phyloP scores from a whole-genome alignment of 1,140 invertebrate genomes.

The Phymorhynchus buccinoides region DNA sequence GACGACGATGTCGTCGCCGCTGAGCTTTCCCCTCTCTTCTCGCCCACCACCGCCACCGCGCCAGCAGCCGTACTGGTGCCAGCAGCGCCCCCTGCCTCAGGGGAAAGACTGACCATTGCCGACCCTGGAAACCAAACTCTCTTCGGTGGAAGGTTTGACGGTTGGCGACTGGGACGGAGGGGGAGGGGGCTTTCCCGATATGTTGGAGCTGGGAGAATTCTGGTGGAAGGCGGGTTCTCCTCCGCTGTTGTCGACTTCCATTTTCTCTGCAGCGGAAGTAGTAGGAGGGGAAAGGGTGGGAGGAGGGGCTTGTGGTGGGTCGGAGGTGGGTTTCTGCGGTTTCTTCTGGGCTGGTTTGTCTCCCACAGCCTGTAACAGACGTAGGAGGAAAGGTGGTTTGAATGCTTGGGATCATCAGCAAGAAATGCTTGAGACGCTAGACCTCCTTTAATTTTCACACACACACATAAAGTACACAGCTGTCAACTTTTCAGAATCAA shows the following conservation, averaged over 20 bases:
- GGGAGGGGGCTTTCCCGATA: neutral
- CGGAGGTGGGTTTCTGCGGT: neutral
- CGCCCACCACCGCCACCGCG: neutral
- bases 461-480: too few species aligned
- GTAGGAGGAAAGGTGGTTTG: too few species aligned
- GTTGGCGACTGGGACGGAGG: neutral
- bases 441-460: too few species aligned
- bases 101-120: neutral
- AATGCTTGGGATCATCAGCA: too few species aligned
- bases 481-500: too few species aligned
- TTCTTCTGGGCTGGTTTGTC: neutral
- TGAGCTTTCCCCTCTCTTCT: neutral
- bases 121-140: neutral
- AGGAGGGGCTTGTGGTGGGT: too few species aligned
- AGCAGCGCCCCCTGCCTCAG: neutral
- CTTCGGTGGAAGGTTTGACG: neutral
- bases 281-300: too few species aligned
- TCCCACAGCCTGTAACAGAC: neutral
- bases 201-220: neutral
- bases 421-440: too few species aligned
- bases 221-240: neutral
- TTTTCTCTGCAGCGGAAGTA: neutral
- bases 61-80: neutral
- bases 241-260: neutral
- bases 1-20: too few species aligned